These are phyloP conservation scores for Jaculus jaculus DNA, from an alignment of 2,113 vertebrate genomes.

Conservation along the genomic window DNA sequence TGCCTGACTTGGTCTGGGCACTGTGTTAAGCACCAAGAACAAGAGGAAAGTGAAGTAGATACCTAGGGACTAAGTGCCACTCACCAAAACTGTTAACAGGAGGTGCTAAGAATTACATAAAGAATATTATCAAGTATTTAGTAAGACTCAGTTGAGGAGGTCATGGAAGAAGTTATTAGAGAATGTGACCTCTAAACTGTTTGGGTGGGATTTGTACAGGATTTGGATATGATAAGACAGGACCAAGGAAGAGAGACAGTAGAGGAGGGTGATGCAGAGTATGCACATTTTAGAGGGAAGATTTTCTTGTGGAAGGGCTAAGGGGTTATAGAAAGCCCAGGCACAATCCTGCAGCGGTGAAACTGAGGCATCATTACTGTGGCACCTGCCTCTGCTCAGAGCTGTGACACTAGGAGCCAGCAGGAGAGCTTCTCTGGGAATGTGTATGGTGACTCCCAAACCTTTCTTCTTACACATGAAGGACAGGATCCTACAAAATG, in stretches of 20 bases:
- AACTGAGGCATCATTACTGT: background rate
- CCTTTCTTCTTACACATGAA: background rate
- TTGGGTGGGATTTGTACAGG: background rate
- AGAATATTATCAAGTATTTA: background rate
- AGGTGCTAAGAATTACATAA: accelerated
- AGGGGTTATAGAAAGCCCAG: background rate
- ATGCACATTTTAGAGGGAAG: background rate
- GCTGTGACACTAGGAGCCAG: background rate
- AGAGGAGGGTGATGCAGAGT: accelerated
- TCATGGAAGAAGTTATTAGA: background rate
- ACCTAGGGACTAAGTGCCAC: accelerated
- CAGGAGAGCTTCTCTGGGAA: background rate
- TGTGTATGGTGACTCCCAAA: background rate
- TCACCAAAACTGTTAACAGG: background rate
- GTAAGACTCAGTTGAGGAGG: background rate
- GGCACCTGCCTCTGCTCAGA: background rate
- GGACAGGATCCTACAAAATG: background rate
- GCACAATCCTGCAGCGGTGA: no score
- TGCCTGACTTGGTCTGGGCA: background rate
- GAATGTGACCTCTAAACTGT: background rate
- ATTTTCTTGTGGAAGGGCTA: background rate
- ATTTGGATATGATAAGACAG: background rate
- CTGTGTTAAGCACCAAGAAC: background rate
- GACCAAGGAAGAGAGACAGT: background rate
- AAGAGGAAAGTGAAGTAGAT: background rate